Percentiles rank a stretch among this genome's conserved stretches.
Conservation (phyloP, 2,113 vertebrate species). For the Phycodurus eques region DNA sequence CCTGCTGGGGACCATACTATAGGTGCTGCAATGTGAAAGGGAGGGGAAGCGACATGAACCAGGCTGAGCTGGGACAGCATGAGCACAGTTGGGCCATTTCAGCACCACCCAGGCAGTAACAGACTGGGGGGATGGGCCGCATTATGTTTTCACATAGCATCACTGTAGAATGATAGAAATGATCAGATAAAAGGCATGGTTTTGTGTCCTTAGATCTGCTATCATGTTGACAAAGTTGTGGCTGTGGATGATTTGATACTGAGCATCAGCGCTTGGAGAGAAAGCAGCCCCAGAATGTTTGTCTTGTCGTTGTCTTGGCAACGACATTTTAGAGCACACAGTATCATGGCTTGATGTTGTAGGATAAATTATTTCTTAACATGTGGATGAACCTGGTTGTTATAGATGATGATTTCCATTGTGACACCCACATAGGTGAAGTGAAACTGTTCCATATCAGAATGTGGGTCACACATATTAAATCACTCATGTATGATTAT, state of each 20-base stretch:
- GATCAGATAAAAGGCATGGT: conserved; percentile 1
- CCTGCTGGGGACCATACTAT: conserved; percentile 13
- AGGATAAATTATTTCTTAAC: conserved; percentile 17
- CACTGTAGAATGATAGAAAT: conserved; percentile 2
- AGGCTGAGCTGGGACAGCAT: conserved; percentile 39
- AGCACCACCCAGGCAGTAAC: conserved; percentile 41
- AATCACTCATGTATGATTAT: conserved; percentile 46
- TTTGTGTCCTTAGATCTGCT: conserved; percentile 2
- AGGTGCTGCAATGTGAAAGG: conserved; percentile 26
- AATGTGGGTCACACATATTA: conserved; percentile 61
- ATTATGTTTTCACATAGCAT: conserved; percentile 9
- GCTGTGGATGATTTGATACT: not conserved
- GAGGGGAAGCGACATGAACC: conserved; percentile 30
- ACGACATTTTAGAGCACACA: conserved; percentile 24
- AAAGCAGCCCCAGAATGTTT: conserved; percentile 3
- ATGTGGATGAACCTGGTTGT: conserved; percentile 34
- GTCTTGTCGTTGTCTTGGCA: conserved; percentile 21
- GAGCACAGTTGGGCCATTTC: conserved; percentile 51
- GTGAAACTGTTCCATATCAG: conserved; percentile 28
- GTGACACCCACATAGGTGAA: conserved; percentile 34
- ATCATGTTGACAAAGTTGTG: not conserved
- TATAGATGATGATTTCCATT: conserved; percentile 12
- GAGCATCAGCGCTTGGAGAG: conserved; percentile 1
- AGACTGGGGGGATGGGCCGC: conserved; percentile 27
- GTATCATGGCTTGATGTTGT: conserved; percentile 7